Conservation (phyloP, 2,113 vertebrate genomes). For the Acanthochromis polyacanthus region DNA sequence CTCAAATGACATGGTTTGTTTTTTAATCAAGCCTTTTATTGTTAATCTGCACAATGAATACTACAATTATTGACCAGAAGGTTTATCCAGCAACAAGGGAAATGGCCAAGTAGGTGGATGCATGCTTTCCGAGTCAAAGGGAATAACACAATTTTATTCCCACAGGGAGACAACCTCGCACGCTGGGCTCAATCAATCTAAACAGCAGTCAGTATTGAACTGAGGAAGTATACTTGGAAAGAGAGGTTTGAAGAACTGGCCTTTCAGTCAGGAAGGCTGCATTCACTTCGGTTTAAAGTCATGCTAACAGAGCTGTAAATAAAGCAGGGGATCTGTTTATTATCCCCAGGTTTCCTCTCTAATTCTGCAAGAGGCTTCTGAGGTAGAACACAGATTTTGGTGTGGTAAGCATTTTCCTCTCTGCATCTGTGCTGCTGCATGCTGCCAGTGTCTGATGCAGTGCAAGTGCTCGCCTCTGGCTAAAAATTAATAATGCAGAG, state of each 20-base stretch:
- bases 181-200: conserved; percentile 52
- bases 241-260: conserved; percentile 31
- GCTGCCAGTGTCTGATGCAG: conserved; percentile 54
- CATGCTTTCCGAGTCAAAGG: conserved; percentile 47
- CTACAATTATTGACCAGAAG: conserved; percentile 75
- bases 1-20: conserved; percentile 77
- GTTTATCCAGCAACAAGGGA: conserved; percentile 59
- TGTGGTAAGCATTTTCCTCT: conserved; percentile 55
- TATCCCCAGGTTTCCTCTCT: conserved; percentile 35
- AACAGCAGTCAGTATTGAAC: conserved; percentile 36
- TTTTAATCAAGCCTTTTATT: conserved; percentile 77
- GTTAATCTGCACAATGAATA: conserved; percentile 69
- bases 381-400: conserved; percentile 36
- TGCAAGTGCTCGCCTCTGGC: conserved; percentile 69
- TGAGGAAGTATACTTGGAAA: conserved; percentile 25
- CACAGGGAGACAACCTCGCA: conserved; percentile 27
- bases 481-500: conserved; percentile 74
- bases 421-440: conserved; percentile 42
- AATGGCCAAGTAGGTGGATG: conserved; percentile 57
- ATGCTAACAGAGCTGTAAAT: conserved; percentile 48
- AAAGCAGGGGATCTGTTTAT: conserved; percentile 36
- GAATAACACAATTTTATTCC: conserved; percentile 58
- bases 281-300: conserved; percentile 26
- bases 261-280: conserved; percentile 37
- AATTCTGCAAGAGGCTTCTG: conserved; percentile 28